phyloP scores from a whole-genome alignment of 2,888 invertebrate genomes.

The Icerya purchasi region DNA sequence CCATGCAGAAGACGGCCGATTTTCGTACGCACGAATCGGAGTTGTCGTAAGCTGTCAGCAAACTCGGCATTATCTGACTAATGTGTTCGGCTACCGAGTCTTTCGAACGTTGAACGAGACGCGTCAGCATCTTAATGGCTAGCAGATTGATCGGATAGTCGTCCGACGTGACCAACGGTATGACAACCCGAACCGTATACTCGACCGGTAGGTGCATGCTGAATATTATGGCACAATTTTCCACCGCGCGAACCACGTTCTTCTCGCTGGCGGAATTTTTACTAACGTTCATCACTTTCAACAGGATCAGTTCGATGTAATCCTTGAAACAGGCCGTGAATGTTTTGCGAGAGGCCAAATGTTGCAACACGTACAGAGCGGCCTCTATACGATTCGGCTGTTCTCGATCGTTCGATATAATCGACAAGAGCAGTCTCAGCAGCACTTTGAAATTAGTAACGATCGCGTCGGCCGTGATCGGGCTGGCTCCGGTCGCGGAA shows the following conservation, averaged over 20 bases:
- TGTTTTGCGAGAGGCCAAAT: conserved; percentile 58
- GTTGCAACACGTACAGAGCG: conserved; percentile 41
- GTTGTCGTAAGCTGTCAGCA: conserved; percentile 80
- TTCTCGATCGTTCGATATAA: conserved; percentile 28
- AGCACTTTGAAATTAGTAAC: conserved; percentile 8
- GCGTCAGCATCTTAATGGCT: conserved; percentile 76
- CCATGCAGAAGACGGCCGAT: conserved; percentile 92
- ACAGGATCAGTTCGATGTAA: conserved; percentile 73
- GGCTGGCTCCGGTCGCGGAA: no score
- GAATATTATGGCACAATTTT: conserved; percentile 48
- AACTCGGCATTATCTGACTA: conserved; percentile 62
- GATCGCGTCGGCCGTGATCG: conserved; percentile 8
- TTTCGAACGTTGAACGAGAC: conserved; percentile 52
- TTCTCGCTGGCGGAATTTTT: conserved; percentile 30
- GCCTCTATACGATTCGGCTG: conserved; percentile 28
- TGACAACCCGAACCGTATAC: conserved; percentile 33
- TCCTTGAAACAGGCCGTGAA: conserved; percentile 59
- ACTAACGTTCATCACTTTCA: conserved; percentile 75
- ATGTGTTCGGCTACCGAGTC: conserved; percentile 48
- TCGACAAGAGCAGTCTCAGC: conserved; percentile 1
- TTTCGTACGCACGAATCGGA: conserved; percentile 80
- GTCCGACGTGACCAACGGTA: conserved; percentile 70
- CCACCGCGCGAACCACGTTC: conserved; percentile 52
- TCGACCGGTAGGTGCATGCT: conserved; percentile 15
- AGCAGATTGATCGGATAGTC: conserved; percentile 72